A percentile compares a stretch with the other conserved stretches of the same genome.
Conservation (phyloP, 2,797 vertebrate species). For the Triplophysa bombifrons region DNA sequence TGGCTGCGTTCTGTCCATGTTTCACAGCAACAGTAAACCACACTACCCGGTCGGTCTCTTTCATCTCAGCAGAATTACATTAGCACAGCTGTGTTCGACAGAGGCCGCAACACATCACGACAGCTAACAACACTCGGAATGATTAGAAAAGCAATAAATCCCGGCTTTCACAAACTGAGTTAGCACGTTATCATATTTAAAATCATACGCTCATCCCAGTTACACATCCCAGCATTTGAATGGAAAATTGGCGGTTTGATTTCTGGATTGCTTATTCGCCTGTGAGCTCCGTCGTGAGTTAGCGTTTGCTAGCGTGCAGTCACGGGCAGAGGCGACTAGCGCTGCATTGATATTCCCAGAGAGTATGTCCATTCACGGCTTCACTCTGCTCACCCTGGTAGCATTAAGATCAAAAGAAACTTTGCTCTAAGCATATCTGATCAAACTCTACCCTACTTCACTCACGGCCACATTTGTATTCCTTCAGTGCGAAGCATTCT, state of each 20-base stretch:
- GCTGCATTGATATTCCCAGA: slow-evolving; percentile 52
- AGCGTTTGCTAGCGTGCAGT: slow-evolving; percentile 57
- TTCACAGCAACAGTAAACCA: slow-evolving; percentile 67
- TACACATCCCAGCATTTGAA: slow-evolving; percentile 32
- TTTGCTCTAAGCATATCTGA: slow-evolving; percentile 75
- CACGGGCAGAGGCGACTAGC: slow-evolving; percentile 51
- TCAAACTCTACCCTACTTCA: slow-evolving; percentile 64
- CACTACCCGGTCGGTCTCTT: slow-evolving; percentile 63
- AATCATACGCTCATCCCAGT: slow-evolving; percentile 18
- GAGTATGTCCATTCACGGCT: slow-evolving; percentile 66
- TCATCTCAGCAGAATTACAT: slow-evolving; percentile 74
- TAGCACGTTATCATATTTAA: slow-evolving; percentile 52
- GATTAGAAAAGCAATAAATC: slow-evolving; percentile 62
- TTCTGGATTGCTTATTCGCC: slow-evolving; percentile 14
- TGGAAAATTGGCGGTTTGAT: background rate
- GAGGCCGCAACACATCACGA: slow-evolving; percentile 61
- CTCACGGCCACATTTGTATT: slow-evolving; percentile 29
- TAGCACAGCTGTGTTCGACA: slow-evolving; percentile 64
- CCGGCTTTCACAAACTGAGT: slow-evolving; percentile 47
- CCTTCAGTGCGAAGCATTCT: slow-evolving; percentile 9
- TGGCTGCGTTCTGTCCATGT: slow-evolving; percentile 63
- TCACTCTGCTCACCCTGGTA: slow-evolving; percentile 72
- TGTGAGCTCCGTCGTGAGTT: slow-evolving; percentile 24
- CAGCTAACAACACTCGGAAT: slow-evolving; percentile 57
- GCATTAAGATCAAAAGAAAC: slow-evolving; percentile 74